Conservation (phyloP, 1,140 invertebrate species). For the Dendroctonus ponderosae region DNA sequence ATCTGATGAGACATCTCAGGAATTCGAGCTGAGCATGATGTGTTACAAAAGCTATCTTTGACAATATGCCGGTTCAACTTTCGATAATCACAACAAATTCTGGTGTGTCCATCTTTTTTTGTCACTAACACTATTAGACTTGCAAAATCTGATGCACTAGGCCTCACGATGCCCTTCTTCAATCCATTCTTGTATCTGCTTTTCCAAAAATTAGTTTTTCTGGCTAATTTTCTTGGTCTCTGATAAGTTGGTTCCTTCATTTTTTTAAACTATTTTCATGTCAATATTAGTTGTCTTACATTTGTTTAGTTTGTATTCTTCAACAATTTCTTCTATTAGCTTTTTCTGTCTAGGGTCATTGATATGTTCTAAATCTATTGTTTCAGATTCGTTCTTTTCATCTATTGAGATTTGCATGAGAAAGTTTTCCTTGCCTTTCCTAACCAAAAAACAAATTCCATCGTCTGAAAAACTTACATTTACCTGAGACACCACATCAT, state of each 20-base stretch:
- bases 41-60: slow-evolving; percentile 43
- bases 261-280: slow-evolving; percentile 33
- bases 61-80: slow-evolving; percentile 49
- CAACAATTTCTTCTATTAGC: no score
- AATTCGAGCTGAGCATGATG: slow-evolving; percentile 40
- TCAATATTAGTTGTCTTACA: slow-evolving; percentile 17
- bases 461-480: slow-evolving; percentile 16
- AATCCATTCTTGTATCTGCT: slow-evolving; percentile 36
- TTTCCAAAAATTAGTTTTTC: slow-evolving; percentile 40
- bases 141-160: slow-evolving; percentile 50
- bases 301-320: slow-evolving; percentile 25
- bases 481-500: slow-evolving; percentile 3
- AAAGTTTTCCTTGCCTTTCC: slow-evolving; percentile 13
- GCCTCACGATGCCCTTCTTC: slow-evolving; percentile 35
- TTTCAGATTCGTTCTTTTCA: no score
- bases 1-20: slow-evolving; percentile 38
- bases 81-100: slow-evolving; percentile 57
- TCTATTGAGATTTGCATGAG: slow-evolving; percentile 22
- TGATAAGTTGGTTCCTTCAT: slow-evolving; percentile 43
- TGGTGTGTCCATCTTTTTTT: slow-evolving; percentile 20
- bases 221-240: slow-evolving; percentile 41
- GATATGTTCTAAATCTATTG: no score
- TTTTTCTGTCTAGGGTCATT: slow-evolving; percentile 1
- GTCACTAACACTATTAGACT: slow-evolving; percentile 35
- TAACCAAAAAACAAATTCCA: slow-evolving; percentile 4